Evolutionary conservation across 2,113 vertebrate species (phyloP), one percentile per base, ranked within the genome.

Genomic region (Campylomormyrus numenius): DNA sequence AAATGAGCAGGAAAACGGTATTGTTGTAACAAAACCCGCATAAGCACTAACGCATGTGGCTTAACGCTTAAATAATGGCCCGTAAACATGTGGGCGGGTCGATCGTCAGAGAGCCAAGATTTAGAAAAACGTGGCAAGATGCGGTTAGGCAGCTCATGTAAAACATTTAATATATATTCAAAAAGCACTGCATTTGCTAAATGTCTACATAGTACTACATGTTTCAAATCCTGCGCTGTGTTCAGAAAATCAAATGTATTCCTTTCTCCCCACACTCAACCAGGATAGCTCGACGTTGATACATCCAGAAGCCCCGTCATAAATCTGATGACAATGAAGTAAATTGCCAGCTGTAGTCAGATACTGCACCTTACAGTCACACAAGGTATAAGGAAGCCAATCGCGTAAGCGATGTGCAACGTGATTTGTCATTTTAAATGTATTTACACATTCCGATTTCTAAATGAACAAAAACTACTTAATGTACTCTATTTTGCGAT

Each of bases 1-100:
- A 91, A 88, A 91, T 5, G 89, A 19, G 0, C 88, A 62, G 5
- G 88, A 31, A 48, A 90, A 70, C 31, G 5, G 17, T 77, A 35
- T 77, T 77, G 70, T 39, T 19, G 35, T 6, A 74, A 35, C 66
- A 77, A 35, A 77, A 39, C 15, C 31, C 13, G 13, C 17, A 35
- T 80, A 42, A 17, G 74, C 74, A 70, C 3, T 11, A 31, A 31
- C 2, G 31, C 13, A 39, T 17, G 70, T 31, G 15, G 11, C 70
- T 24, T 5, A 77, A 77, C 70, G 31, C 70, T 17, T 77, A 39
- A 77, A 77, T 39, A 35, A 39, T 17, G 74, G 35, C 74, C 13
- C 17, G 35, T 15, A 17, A 77, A 42, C 74, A 80, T 19, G 17
- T 2, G 35, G 17, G 31, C 10, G 11, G 31, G 35, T 27, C 11